Evolutionary conservation across 2,797 vertebrate species (phyloP).

Genomic region (Merluccius polli): DNA sequence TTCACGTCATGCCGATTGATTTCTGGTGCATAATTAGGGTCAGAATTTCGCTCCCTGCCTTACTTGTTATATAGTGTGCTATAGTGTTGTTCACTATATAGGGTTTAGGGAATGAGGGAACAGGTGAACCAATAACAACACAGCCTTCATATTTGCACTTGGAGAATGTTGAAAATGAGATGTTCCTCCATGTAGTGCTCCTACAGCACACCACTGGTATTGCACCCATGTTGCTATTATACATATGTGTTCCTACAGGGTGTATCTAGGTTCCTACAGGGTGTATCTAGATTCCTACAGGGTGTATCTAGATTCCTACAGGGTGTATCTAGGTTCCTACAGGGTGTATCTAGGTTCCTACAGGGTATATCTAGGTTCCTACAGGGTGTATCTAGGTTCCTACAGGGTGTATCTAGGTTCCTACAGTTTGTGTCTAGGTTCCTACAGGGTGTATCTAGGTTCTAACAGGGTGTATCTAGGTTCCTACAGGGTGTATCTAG

Average conservation of each 20-base stretch:
- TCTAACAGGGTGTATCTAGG: too few relatives aligned
- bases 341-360: neutral
- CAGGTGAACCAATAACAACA: neutral
- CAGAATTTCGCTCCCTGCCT: too few relatives aligned
- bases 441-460: neutral
- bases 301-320: neutral
- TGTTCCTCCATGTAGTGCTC: too few relatives aligned
- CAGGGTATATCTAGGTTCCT: too few relatives aligned
- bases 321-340: too few relatives aligned
- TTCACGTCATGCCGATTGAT: too few relatives aligned
- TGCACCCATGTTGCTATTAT: neutral
- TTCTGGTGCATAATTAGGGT: too few relatives aligned
- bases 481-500: neutral
- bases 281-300: neutral
- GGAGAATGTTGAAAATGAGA: too few relatives aligned
- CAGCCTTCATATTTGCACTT: too few relatives aligned
- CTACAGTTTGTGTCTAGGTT: neutral
- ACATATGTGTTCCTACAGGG: neutral
- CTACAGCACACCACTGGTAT: neutral
- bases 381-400: neutral
- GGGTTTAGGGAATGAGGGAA: neutral
- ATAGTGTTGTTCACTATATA: too few relatives aligned
- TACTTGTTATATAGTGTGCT: too few relatives aligned
- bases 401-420: neutral
- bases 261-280: neutral